Conservation (phyloP, 2,797 vertebrate genomes). For the Poecilia picta region DNA sequence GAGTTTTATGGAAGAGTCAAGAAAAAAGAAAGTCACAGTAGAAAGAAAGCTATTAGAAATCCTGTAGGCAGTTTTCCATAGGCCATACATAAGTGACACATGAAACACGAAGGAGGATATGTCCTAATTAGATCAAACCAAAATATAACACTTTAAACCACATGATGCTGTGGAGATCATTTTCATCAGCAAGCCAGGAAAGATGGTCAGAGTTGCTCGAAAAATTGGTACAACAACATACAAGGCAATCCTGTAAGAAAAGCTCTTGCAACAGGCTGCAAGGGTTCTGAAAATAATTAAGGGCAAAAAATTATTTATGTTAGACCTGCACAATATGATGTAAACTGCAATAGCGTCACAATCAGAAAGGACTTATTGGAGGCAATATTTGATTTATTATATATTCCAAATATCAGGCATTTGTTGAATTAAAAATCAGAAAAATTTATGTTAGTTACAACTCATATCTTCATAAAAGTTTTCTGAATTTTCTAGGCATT, state of each 20-base stretch:
- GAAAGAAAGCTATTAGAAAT: background rate
- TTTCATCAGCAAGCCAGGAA: background rate
- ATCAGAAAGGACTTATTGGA: background rate
- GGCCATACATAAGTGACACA: background rate
- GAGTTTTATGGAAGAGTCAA: background rate
- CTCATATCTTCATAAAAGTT: background rate
- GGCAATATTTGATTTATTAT: background rate
- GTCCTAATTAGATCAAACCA: background rate
- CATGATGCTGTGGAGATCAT: background rate
- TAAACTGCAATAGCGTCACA: background rate
- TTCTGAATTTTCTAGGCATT: background rate
- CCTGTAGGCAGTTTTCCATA: background rate
- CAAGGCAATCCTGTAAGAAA: background rate
- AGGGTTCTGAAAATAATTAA: background rate
- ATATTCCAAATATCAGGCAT: background rate
- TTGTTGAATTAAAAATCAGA: background rate
- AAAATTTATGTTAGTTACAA: background rate
- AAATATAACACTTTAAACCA: background rate
- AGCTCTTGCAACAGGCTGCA: background rate
- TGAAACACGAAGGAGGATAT: background rate
- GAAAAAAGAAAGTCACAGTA: background rate
- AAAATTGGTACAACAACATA: background rate
- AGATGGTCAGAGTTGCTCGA: background rate
- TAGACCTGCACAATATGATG: background rate
- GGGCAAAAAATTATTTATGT: background rate